Conservation (phyloP, 1,140 invertebrate genomes). For the Drosophila dunni region DNA sequence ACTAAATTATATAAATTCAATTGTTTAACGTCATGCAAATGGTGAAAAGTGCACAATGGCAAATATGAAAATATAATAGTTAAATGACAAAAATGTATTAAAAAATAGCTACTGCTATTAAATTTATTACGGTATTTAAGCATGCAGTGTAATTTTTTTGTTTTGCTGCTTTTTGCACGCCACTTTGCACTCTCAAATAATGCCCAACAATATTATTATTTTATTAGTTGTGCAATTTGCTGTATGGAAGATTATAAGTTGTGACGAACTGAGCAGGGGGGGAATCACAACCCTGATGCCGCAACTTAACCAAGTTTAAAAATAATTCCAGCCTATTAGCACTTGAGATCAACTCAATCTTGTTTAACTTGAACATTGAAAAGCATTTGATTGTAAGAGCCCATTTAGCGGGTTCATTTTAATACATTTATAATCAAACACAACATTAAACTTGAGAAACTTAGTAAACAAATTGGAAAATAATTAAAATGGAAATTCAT, state of each 20-base stretch:
- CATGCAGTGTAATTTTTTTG: slow-evolving; percentile 25
- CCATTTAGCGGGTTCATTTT: neutral
- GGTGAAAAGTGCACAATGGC: neutral
- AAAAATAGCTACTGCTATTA: slow-evolving; percentile 26
- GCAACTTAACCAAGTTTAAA: neutral
- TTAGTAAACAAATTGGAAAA: no score
- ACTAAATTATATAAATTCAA: slow-evolving; percentile 31
- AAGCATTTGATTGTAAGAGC: neutral
- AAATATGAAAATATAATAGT: neutral
- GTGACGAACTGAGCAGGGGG: neutral
- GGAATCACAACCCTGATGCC: neutral
- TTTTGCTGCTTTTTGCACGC: slow-evolving; percentile 15
- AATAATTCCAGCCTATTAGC: neutral
- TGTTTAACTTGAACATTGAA: slow-evolving; percentile 10
- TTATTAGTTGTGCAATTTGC: slow-evolving; percentile 41
- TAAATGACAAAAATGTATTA: no score
- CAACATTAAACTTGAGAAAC: no score
- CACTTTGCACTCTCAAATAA: slow-evolving; percentile 16
- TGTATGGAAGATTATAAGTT: slow-evolving; percentile 1
- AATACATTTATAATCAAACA: no score
- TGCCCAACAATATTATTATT: slow-evolving; percentile 30
- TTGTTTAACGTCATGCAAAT: slow-evolving; percentile 11
- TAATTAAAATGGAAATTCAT: no score
- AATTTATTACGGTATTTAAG: slow-evolving; percentile 28
- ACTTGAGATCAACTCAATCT: neutral